These are phyloP conservation scores for Acromyrmex heyeri DNA, from an alignment of 1,140 invertebrate genomes.

Conservation along the genomic window DNA sequence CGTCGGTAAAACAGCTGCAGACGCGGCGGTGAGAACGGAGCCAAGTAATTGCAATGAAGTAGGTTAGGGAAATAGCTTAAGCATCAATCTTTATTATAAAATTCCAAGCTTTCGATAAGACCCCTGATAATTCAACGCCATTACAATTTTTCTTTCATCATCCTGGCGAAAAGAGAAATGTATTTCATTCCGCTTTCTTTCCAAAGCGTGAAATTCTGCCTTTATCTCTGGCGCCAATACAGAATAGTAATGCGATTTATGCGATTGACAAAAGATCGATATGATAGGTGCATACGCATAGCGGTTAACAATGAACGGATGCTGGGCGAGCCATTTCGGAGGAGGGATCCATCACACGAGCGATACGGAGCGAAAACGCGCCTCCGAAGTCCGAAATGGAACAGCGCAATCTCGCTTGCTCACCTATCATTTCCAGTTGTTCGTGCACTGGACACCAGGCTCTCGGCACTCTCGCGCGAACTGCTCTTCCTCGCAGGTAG, in stretches of 20 bases:
- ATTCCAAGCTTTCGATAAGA: neutral
- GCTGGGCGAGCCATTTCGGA: neutral
- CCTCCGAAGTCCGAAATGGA: conserved; percentile 36
- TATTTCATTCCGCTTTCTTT: neutral
- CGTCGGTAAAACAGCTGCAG: conserved; percentile 53
- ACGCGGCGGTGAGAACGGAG: neutral
- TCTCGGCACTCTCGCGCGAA: conserved; percentile 71
- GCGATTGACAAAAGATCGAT: neutral
- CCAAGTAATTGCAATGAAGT: conserved; percentile 2
- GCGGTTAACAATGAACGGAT: neutral
- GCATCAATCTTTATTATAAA: neutral
- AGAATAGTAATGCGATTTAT: too few species aligned
- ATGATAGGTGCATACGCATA: too few species aligned
- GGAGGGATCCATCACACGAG: neutral
- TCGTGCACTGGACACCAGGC: conserved; percentile 63
- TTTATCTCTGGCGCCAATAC: neutral
- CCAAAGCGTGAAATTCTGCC: neutral
- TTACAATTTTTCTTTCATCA: neutral
- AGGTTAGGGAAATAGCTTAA: conserved; percentile 20
- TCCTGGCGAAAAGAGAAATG: neutral
- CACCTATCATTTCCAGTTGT: conserved; percentile 74
- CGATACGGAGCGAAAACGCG: neutral
- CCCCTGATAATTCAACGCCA: neutral
- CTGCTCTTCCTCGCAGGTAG: conserved; percentile 81
- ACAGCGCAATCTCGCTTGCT: conserved; percentile 65